phyloP scores from a whole-genome alignment of 2,113 vertebrate genomes.

The Semicossyphus pulcher region DNA sequence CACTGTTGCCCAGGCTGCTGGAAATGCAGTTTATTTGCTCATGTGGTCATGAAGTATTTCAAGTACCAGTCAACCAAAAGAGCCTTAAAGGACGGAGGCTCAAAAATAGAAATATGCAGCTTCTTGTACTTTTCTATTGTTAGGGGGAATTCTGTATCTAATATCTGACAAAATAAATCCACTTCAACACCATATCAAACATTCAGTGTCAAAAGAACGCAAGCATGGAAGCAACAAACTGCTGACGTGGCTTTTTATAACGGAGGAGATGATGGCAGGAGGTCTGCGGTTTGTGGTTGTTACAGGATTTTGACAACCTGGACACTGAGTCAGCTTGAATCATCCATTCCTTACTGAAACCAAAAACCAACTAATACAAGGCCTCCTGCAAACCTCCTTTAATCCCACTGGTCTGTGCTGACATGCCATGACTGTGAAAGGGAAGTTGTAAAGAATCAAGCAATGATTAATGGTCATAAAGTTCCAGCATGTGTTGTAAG shows the following conservation, averaged over 20 bases:
- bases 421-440: slow-evolving; percentile 28
- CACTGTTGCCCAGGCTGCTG: neutral
- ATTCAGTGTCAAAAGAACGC: slow-evolving; percentile 15
- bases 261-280: slow-evolving; percentile 33
- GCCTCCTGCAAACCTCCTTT: slow-evolving; percentile 47
- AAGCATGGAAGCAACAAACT: slow-evolving; percentile 12
- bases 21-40: neutral
- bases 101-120: neutral
- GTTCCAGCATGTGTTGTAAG: slow-evolving; percentile 22
- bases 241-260: slow-evolving; percentile 33
- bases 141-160: neutral
- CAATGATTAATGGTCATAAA: slow-evolving; percentile 48
- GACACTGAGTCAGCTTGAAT: slow-evolving; percentile 65
- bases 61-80: neutral
- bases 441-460: slow-evolving; percentile 48
- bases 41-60: neutral
- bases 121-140: neutral
- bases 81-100: neutral
- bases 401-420: slow-evolving; percentile 31
- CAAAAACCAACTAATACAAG: slow-evolving; percentile 40
- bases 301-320: slow-evolving; percentile 44
- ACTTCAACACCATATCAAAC: neutral
- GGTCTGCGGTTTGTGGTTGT: slow-evolving; percentile 57
- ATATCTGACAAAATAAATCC: neutral
- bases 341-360: slow-evolving; percentile 52